Percentiles rank a stretch among this genome's conserved stretches.
phyloP scores from a whole-genome alignment of 2,113 vertebrate species.

The Periophthalmodon schlosseri region DNA sequence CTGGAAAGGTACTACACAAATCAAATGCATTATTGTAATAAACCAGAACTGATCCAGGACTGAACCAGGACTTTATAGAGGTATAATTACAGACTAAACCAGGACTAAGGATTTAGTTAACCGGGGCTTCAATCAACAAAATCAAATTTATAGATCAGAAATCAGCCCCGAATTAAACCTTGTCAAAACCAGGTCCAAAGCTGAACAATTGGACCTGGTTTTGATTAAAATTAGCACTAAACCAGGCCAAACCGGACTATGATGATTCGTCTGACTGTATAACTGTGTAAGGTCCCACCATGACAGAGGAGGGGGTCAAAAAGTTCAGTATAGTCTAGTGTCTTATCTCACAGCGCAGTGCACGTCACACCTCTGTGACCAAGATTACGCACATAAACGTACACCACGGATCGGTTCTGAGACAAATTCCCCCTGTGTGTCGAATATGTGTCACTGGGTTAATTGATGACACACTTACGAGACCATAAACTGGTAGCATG shows the following conservation, averaged over 20 bases:
- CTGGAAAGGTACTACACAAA: too few species aligned
- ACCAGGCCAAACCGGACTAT: neutral
- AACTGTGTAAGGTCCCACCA: neutral
- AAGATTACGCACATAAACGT: constrained; percentile 12
- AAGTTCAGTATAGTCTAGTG: constrained; percentile 23
- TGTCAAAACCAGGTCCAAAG: neutral
- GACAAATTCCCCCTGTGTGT: constrained; percentile 4
- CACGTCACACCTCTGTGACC: constrained; percentile 66
- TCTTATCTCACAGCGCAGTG: constrained; percentile 67
- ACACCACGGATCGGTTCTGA: constrained; percentile 44
- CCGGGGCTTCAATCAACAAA: neutral
- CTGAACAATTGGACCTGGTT: too few species aligned
- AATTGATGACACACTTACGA: constrained; percentile 64
- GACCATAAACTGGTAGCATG: constrained; percentile 62
- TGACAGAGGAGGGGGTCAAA: constrained; percentile 48
- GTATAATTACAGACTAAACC: neutral
- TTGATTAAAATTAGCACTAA: neutral
- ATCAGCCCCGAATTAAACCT: too few species aligned
- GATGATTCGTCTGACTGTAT: too few species aligned
- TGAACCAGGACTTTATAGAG: neutral
- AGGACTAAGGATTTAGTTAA: neutral
- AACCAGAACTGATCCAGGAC: neutral
- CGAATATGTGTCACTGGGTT: constrained; percentile 21
- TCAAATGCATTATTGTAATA: neutral
- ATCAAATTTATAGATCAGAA: neutral